Evolutionary conservation across 2,888 invertebrate genomes (phyloP).

Genomic region (Rhingia rostrata): DNA sequence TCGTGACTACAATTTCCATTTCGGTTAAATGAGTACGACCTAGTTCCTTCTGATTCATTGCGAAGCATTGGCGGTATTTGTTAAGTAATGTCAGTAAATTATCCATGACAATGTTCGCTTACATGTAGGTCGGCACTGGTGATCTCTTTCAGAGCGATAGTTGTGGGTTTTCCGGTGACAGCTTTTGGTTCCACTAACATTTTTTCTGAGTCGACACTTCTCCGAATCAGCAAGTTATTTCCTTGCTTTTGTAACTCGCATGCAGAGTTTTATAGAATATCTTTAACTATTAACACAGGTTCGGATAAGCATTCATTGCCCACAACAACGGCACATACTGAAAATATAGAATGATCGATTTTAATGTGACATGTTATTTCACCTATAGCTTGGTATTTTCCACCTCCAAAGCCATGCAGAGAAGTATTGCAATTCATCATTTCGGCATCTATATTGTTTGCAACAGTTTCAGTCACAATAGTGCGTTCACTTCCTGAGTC

Average conservation of each 20-base stretch:
- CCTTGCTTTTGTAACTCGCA: slow-evolving; percentile 13
- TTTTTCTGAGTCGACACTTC: not conserved
- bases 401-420: slow-evolving; percentile 34
- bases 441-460: not conserved
- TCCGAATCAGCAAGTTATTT: not conserved
- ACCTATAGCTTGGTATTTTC: slow-evolving; percentile 12
- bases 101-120: not conserved
- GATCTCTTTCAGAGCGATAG: not conserved
- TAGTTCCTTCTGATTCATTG: slow-evolving; percentile 4
- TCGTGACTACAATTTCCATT: slow-evolving; percentile 21
- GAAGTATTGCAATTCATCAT: slow-evolving; percentile 7
- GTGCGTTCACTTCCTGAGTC: slow-evolving; percentile 36
- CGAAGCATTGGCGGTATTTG: slow-evolving; percentile 17
- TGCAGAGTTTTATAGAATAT: slow-evolving; percentile 11
- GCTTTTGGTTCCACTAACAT: too few species aligned
- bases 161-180: too few species aligned
- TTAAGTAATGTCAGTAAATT: not conserved
- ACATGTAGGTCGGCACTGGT: not conserved
- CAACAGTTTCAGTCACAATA: slow-evolving; percentile 10
- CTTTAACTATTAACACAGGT: slow-evolving; percentile 23
- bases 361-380: not conserved
- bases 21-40: slow-evolving; percentile 9
- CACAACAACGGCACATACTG: slow-evolving; percentile 16
- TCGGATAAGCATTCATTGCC: not conserved
- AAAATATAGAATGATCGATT: slow-evolving; percentile 16